These are phyloP conservation scores for Okamejei kenojei DNA, from an alignment of 2,797 vertebrate genomes.

Conservation along the genomic window DNA sequence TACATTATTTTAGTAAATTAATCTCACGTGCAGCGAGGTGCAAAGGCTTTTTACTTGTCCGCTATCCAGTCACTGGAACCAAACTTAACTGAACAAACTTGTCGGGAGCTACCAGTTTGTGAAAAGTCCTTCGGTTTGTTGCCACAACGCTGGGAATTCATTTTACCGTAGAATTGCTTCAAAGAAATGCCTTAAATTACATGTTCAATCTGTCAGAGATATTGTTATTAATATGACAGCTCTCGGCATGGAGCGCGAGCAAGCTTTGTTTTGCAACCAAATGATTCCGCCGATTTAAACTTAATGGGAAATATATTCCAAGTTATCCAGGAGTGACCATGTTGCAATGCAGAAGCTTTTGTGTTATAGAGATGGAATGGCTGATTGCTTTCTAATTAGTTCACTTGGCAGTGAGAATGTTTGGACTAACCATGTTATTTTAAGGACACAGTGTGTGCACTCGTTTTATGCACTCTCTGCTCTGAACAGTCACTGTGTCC, in stretches of 20 bases:
- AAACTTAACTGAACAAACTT: no score
- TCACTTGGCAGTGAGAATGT: neutral
- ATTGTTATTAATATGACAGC: slow-evolving; percentile 32
- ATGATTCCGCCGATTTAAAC: slow-evolving; percentile 15
- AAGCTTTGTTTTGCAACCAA: neutral
- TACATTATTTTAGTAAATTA: no score
- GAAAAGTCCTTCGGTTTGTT: neutral
- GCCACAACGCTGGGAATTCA: neutral
- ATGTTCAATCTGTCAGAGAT: slow-evolving; percentile 32
- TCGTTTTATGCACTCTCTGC: no score
- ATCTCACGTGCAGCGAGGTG: no score
- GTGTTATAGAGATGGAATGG: neutral
- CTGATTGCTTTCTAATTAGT: slow-evolving; percentile 16
- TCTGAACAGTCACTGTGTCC: no score
- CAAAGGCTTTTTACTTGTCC: no score
- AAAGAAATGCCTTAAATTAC: slow-evolving; percentile 26
- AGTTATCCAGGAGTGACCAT: slow-evolving; percentile 10
- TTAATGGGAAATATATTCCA: slow-evolving; percentile 21
- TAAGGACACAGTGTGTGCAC: no score
- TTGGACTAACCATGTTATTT: neutral
- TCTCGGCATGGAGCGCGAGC: neutral
- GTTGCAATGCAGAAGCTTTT: neutral
- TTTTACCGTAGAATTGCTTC: neutral
- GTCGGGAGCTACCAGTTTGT: neutral
- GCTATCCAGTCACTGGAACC: no score